Percentiles rank a stretch among this genome's conserved stretches.
These are phyloP conservation scores for Microcebus murinus DNA, from an alignment of 2,113 vertebrate species.

Conservation along the genomic window DNA sequence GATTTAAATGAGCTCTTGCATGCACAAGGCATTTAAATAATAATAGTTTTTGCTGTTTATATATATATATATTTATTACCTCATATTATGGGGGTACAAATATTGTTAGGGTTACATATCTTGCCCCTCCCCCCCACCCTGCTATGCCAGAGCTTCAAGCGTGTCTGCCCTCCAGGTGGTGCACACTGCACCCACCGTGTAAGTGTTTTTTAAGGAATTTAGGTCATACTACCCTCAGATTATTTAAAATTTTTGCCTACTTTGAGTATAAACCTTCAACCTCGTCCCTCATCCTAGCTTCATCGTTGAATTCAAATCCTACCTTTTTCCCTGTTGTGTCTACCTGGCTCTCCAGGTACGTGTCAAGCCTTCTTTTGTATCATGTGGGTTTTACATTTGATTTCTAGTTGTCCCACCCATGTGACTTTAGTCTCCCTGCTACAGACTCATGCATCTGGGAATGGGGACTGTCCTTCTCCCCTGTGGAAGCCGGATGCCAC, in stretches of 20 bases:
- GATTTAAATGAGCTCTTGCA: neutral
- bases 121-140: no score
- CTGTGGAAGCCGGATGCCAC: fast-evolving
- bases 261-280: neutral
- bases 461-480: neutral
- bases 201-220: neutral
- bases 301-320: neutral
- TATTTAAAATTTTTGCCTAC: neutral
- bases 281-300: neutral
- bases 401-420: neutral
- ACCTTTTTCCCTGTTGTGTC: neutral
- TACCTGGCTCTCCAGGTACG: neutral
- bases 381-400: neutral
- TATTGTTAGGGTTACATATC: no score
- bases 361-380: neutral
- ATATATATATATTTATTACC: no score
- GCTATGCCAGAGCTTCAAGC: no score
- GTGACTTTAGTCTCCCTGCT: neutral
- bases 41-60: neutral
- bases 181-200: no score
- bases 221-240: neutral
- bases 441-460: neutral
- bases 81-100: no score
- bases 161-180: no score
- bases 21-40: neutral